Conservation (phyloP, 2,797 vertebrate species). For the Pelodytes ibericus region DNA sequence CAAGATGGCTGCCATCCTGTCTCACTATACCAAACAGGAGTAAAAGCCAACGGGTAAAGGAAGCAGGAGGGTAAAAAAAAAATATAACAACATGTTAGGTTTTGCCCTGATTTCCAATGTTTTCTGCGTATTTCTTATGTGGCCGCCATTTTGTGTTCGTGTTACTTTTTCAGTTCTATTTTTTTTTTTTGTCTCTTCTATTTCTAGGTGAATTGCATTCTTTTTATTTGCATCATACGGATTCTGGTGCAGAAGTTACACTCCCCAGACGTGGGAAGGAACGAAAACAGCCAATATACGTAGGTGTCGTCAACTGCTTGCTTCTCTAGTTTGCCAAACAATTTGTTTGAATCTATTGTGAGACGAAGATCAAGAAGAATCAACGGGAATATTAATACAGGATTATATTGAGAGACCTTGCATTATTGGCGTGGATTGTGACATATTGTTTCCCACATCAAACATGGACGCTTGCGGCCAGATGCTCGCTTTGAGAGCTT, state of each 20-base stretch:
- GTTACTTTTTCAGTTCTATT: not conserved
- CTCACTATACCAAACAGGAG: slow-evolving; percentile 58
- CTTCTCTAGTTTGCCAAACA: no score
- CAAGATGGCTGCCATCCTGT: slow-evolving; percentile 71
- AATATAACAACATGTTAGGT: not conserved
- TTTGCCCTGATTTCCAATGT: not conserved
- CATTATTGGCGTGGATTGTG: no score
- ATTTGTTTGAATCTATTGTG: no score
- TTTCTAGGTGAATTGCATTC: slow-evolving; percentile 87
- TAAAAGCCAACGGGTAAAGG: slow-evolving; percentile 15
- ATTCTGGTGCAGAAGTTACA: slow-evolving; percentile 95
- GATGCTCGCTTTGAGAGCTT: no score
- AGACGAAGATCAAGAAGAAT: no score
- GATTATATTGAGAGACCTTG: no score
- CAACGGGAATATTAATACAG: no score
- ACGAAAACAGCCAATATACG: slow-evolving; percentile 91
- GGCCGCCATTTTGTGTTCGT: no score
- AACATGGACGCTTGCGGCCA: no score
- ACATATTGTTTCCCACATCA: no score
- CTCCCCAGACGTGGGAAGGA: slow-evolving; percentile 89
- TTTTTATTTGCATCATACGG: slow-evolving; percentile 93
- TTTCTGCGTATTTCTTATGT: not conserved
- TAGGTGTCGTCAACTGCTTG: slow-evolving; percentile 78
- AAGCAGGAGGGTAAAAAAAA: slow-evolving; percentile 26
- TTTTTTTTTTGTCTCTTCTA: slow-evolving; percentile 9